These are phyloP conservation scores for Planococcus citri DNA, from an alignment of 1,140 invertebrate species.

Conservation along the genomic window DNA sequence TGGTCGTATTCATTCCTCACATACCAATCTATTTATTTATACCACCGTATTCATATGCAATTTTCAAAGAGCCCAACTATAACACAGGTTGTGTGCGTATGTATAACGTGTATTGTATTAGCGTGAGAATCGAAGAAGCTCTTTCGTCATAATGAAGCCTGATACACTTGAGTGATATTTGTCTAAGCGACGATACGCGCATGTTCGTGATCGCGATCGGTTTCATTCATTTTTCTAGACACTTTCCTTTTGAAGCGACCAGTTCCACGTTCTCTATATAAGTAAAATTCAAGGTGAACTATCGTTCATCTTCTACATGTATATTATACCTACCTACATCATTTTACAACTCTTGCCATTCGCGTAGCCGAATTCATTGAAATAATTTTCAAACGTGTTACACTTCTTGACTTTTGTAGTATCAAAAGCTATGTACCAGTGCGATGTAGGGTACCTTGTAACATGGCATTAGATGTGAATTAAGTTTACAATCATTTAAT, in stretches of 20 bases:
- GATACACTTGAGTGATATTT: background rate
- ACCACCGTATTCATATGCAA: too few relatives aligned
- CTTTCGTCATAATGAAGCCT: background rate
- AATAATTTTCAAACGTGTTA: background rate
- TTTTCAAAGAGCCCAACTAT: too few relatives aligned
- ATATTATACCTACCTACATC: background rate
- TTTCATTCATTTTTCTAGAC: slow-evolving; percentile 7
- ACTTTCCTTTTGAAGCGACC: background rate
- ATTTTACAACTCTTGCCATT: too few relatives aligned
- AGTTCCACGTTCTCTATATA: background rate
- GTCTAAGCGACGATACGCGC: slow-evolving; percentile 5
- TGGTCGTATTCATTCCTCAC: too few relatives aligned
- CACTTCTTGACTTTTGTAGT: background rate
- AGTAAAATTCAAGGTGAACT: background rate
- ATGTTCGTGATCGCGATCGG: background rate
- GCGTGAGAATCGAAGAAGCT: slow-evolving; percentile 2
- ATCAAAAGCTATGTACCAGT: background rate
- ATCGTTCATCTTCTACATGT: background rate
- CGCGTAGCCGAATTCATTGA: background rate
- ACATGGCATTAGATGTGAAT: background rate
- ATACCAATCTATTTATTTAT: too few relatives aligned
- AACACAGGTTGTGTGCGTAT: too few relatives aligned
- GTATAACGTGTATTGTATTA: background rate
- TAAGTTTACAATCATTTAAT: background rate
- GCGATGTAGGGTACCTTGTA: too few relatives aligned